Conservation (phyloP, 2,113 vertebrate genomes). For the Cheirogaleus medius region DNA sequence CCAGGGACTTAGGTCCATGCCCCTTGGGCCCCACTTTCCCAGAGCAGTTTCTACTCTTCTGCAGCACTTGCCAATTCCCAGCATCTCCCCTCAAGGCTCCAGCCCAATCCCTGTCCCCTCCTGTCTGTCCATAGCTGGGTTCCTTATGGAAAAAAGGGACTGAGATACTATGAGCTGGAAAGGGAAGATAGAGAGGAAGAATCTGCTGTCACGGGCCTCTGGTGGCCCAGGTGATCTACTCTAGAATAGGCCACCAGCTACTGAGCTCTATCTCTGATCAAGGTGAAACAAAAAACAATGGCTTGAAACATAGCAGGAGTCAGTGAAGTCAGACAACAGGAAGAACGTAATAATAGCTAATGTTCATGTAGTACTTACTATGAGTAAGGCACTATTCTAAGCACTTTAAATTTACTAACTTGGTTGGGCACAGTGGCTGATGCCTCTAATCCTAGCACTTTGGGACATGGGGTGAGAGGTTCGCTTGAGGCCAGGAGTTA, state of each 20-base stretch:
- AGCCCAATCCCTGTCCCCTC: not conserved
- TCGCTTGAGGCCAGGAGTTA: too few species aligned
- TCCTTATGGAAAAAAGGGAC: not conserved
- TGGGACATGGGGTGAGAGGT: too few species aligned
- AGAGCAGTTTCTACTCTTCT: not conserved
- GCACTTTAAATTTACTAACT: not conserved
- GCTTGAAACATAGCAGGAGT: not conserved
- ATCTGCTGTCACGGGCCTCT: not conserved
- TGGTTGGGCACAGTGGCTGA: too few species aligned
- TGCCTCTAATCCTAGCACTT: too few species aligned
- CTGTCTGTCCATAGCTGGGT: not conserved
- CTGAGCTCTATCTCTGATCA: not conserved
- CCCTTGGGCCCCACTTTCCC: not conserved
- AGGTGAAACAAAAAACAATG: not conserved
- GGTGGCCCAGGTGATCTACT: not conserved
- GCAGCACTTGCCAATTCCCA: constrained; percentile 5
- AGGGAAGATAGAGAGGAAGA: not conserved
- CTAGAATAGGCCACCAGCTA: not conserved
- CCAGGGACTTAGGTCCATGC: not conserved
- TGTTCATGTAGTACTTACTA: not conserved
- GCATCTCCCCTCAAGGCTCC: constrained; percentile 5
- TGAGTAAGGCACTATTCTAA: not conserved
- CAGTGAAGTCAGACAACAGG: not conserved
- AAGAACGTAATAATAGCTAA: not conserved
- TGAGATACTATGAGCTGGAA: not conserved